These are phyloP conservation scores for Venturia canescens DNA, from an alignment of 1,140 invertebrate genomes.

Conservation along the genomic window DNA sequence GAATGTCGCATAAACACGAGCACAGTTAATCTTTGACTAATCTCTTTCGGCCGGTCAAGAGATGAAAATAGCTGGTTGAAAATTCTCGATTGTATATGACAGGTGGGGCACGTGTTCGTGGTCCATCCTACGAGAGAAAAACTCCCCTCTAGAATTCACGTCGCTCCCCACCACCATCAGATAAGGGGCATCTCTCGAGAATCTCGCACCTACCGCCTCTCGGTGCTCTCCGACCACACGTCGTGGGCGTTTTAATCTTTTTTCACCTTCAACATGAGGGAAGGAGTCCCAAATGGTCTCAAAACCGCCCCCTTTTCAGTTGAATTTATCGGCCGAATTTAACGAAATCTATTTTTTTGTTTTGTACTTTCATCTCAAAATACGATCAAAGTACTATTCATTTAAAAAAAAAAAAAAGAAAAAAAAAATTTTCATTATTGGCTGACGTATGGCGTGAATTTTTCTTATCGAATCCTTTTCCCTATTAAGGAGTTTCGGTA, in stretches of 20 bases:
- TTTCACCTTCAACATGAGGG: slow-evolving; percentile 2
- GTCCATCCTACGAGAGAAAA: slow-evolving; percentile 19
- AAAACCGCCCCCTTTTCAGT: background rate
- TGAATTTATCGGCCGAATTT: background rate
- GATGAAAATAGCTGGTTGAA: slow-evolving; percentile 29
- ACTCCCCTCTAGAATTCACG: slow-evolving; percentile 31
- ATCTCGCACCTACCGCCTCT: slow-evolving; percentile 38
- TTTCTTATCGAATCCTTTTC: too few species aligned
- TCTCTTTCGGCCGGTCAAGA: slow-evolving; percentile 32
- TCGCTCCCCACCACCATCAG: slow-evolving; percentile 18
- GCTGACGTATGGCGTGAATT: too few species aligned
- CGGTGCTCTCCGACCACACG: background rate
- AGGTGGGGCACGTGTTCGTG: slow-evolving; percentile 54
- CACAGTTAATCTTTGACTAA: slow-evolving; percentile 52
- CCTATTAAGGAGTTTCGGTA: too few species aligned
- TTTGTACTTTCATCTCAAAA: background rate
- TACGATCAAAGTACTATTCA: too few species aligned
- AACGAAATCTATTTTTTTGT: too few species aligned
- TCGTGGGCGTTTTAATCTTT: slow-evolving; percentile 37
- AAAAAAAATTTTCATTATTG: too few species aligned
- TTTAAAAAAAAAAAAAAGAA: too few species aligned
- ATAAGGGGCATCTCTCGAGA: slow-evolving; percentile 37
- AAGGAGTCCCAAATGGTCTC: slow-evolving; percentile 9
- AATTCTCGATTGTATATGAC: slow-evolving; percentile 49
- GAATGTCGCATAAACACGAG: slow-evolving; percentile 27